These are phyloP conservation scores for Macrotus californicus DNA, from an alignment of 2,113 vertebrate species.

Conservation along the genomic window DNA sequence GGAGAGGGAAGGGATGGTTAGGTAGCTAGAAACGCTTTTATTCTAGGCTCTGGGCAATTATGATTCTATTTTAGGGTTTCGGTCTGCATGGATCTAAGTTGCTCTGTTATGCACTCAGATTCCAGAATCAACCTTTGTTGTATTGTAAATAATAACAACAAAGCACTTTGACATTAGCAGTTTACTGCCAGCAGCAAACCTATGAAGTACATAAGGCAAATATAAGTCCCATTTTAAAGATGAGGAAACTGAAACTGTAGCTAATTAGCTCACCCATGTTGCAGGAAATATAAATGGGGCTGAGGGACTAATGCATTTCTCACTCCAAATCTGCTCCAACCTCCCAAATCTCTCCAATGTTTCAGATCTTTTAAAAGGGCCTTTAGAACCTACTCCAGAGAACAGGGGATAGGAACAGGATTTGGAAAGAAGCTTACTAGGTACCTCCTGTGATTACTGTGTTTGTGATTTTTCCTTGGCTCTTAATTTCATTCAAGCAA, in stretches of 20 bases:
- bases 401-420: not conserved
- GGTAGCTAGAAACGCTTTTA: not conserved
- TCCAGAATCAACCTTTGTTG: not conserved
- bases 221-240: constrained; percentile 13
- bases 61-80: not conserved
- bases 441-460: not conserved
- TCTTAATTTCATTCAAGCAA: not conserved
- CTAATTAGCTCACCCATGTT: not conserved
- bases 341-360: not conserved
- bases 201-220: not conserved
- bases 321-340: not conserved
- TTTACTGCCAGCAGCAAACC: not conserved
- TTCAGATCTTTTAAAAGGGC: not conserved
- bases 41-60: not conserved
- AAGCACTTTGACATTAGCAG: not conserved
- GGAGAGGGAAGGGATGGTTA: not conserved
- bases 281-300: not conserved
- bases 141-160: not conserved
- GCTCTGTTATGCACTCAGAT: not conserved
- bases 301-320: not conserved
- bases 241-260: not conserved
- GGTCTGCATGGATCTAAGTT: not conserved
- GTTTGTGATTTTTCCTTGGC: not conserved
- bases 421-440: not conserved
- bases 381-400: not conserved